Conservation (phyloP, 2,113 vertebrate genomes). For the Xenotilapia leptura region DNA sequence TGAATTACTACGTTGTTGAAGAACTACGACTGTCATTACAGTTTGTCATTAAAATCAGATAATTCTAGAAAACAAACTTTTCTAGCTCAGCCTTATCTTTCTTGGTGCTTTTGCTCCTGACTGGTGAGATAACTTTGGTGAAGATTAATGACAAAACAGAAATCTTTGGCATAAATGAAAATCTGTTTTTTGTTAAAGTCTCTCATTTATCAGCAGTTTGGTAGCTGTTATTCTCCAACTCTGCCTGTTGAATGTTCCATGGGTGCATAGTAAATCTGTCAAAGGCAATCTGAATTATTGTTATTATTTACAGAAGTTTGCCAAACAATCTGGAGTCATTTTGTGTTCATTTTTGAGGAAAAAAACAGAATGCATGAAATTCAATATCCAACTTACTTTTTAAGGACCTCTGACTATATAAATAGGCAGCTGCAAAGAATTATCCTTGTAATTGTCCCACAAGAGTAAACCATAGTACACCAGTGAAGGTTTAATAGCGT, state of each 20-base stretch:
- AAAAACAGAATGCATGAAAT: background rate
- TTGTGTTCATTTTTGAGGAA: background rate
- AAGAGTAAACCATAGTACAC: background rate
- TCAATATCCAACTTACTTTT: background rate
- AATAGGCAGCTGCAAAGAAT: background rate
- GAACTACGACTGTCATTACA: background rate
- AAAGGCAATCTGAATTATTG: background rate
- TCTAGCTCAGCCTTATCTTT: background rate
- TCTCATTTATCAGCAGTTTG: background rate
- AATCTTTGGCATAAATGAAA: background rate
- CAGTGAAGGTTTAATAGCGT: background rate
- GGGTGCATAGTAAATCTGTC: slow-evolving; percentile 21
- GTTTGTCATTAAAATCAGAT: background rate
- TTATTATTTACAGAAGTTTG: background rate
- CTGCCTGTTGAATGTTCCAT: background rate
- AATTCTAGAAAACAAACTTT: background rate
- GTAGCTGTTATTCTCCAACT: background rate
- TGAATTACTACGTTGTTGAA: background rate
- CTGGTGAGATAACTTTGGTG: background rate
- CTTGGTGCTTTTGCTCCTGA: background rate
- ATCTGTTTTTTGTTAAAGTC: slow-evolving; percentile 25
- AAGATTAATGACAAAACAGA: background rate
- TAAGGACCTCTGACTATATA: background rate
- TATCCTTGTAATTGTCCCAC: background rate
- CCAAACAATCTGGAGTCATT: background rate